Evolutionary conservation across 30 jellyfish, hydroid and myxozoan genomes (phyloP), one percentile per base, ranked within the genome.

Genomic region (Clytia hemisphaerica): DNA sequence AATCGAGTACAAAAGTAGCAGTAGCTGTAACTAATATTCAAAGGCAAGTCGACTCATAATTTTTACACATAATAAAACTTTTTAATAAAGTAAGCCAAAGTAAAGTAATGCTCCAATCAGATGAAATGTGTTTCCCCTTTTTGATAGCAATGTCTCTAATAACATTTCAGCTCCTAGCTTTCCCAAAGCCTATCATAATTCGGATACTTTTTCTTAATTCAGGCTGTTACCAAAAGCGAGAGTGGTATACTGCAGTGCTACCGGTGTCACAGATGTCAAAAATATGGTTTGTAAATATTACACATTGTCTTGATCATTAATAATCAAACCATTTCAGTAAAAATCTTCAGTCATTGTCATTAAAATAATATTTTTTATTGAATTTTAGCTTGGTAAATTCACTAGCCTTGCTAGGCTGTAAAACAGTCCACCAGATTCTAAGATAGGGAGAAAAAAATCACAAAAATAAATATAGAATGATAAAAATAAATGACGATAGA

Each of bases 241-340:
- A n/a, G 96, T 86, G 4, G 72, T 86, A 7, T 86, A 86, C 61
- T 86, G 96, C 78, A 86, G 96, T 74, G 96, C 96, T 0, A 86
- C 96, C 14, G 96, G 96, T 26, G 96, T 86, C 34, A 86, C 96
- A 1, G 96, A 86, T 68, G 86, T 86, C 28, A 86, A 79, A 33
- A 86, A 86, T 60, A 86, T 86, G 96, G 95, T 84, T 40, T 2
- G 54, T 2, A 35, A 10, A 29, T 26, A 16, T 21, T 48, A n/a
- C n/a, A n/a, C n/a, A n/a, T n/a, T n/a, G n/a, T n/a, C n/a, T n/a
- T n/a, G n/a, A n/a, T n/a, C n/a, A n/a, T n/a, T n/a, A n/a, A n/a
- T n/a, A n/a, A n/a, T n/a, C n/a, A n/a, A n/a, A 5, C 58, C n/a
- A 2, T 30, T 32, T 29, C 26, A 10, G 53, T 42, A n/a, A 42